Conservation (phyloP, 2,797 vertebrate species). For the Microchirus variegatus region DNA sequence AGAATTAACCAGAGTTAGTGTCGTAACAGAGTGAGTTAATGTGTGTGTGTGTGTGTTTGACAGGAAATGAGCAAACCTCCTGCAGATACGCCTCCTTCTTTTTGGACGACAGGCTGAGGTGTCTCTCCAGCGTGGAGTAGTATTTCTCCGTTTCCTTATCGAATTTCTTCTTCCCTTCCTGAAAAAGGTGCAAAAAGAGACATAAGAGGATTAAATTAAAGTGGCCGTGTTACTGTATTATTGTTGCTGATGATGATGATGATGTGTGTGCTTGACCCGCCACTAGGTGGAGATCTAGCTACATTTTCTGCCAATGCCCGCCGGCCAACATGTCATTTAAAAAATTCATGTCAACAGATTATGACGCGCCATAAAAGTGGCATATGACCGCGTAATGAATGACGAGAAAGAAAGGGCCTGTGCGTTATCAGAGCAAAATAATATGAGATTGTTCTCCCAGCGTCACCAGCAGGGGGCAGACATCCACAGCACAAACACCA, state of each 20-base stretch:
- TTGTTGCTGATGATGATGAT: slow-evolving; percentile 15
- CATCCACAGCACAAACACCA: slow-evolving; percentile 42
- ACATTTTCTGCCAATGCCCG: slow-evolving; percentile 26
- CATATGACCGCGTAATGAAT: slow-evolving; percentile 47
- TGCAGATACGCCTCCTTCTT: slow-evolving; percentile 98
- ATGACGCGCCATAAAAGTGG: slow-evolving; percentile 56
- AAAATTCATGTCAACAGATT: slow-evolving; percentile 49
- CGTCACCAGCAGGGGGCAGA: slow-evolving; percentile 9
- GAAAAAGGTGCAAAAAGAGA: slow-evolving; percentile 36
- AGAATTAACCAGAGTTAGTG: slow-evolving; percentile 36
- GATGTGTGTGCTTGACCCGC: slow-evolving; percentile 14
- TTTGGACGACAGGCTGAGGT: slow-evolving; percentile 96
- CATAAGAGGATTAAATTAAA: slow-evolving; percentile 28
- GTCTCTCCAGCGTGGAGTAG: slow-evolving; percentile 95
- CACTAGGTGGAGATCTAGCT: slow-evolving; percentile 77
- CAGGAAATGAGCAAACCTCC: slow-evolving; percentile 82
- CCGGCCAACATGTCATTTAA: slow-evolving; percentile 34
- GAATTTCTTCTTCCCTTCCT: slow-evolving; percentile 99
- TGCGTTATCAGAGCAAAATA: slow-evolving; percentile 40
- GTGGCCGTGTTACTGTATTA: slow-evolving; percentile 6
- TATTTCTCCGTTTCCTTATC: slow-evolving; percentile 99
- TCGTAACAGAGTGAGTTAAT: slow-evolving; percentile 42
- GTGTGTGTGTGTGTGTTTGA: slow-evolving; percentile 23
- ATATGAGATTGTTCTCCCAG: slow-evolving; percentile 14
- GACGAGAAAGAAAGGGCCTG: slow-evolving; percentile 34